These are phyloP conservation scores for Acleris literana DNA, from an alignment of 2,888 invertebrate genomes.

Conservation along the genomic window DNA sequence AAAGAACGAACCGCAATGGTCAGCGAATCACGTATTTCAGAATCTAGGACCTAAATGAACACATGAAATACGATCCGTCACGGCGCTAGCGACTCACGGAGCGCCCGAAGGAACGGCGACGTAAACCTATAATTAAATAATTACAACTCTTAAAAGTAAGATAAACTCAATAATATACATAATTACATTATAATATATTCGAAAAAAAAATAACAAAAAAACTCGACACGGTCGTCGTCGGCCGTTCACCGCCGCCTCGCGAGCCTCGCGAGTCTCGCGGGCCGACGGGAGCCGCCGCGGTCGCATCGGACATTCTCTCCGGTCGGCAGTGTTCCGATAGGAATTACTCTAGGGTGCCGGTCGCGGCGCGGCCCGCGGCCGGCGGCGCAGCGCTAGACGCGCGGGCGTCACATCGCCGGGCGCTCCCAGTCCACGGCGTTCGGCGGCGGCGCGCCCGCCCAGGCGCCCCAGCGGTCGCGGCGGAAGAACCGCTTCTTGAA, in stretches of 20 bases:
- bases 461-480: conserved; percentile 86
- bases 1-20: conserved; percentile 63
- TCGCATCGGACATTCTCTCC: conserved; percentile 30
- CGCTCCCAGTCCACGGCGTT: conserved; percentile 75
- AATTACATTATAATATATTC: conserved; percentile 80
- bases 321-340: conserved; percentile 44
- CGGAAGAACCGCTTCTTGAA: conserved; percentile 94
- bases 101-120: conserved; percentile 62
- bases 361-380: conserved; percentile 40
- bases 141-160: conserved; percentile 79
- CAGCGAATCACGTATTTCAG: conserved; percentile 72
- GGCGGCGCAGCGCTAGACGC: conserved; percentile 52
- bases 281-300: not conserved
- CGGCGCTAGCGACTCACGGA: conserved; percentile 55
- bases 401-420: conserved; percentile 77
- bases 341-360: conserved; percentile 42
- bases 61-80: conserved; percentile 79
- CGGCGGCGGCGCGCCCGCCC: conserved; percentile 72
- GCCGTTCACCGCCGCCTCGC: conserved; percentile 21
- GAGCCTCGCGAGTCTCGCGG: conserved; percentile 8
- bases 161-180: conserved; percentile 83
- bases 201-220: conserved; percentile 67
- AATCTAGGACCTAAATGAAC: conserved; percentile 82
- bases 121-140: conserved; percentile 74
- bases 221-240: conserved; percentile 55